Evolutionary conservation across 2,888 invertebrate genomes (phyloP), one percentile per base, ranked within the genome.

Genomic region (Drosophila differens): DNA sequence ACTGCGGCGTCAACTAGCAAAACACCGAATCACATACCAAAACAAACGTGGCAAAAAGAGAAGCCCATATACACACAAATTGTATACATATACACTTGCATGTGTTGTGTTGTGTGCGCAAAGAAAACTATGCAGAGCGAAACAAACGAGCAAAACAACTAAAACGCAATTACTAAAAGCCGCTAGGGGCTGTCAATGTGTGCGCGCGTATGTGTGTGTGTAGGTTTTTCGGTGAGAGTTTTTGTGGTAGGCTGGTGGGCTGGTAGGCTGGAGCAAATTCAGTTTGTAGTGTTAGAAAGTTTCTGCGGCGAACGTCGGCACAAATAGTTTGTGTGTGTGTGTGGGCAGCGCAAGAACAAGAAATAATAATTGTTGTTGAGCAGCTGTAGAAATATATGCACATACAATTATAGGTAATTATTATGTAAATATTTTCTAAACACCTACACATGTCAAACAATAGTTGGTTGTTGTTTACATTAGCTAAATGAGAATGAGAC

Each of bases 61-160:
- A 65, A 60, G 51, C 51, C 64, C 49, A 47, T 66, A 63, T 32
- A 41, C 35, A 57, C n/a, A 59, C 22, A 44, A 35, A 35, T 22
- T 16, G 7, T 25, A 25, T 47, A 4, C 16, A 47, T 14, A 47
- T 22, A 16, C 0, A 16, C 22, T 16, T 47, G 59, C 10, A 16
- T 16, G 52, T 33, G 35, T 22, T 25, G 59, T 44, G 25, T 12
- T 12, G 6, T 30, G n/a, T 25, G 52, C 12, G 52, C 19, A 51
- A 49, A 39, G 55, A 61, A 78, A 85, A 82, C 79, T 87, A 85
- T 78, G 65, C 69, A 49, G 69, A 83, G 72, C 89, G 81, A 89
- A 85, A 52, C 81, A 83, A 78, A 86, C 84, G 86, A 85, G 90
- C 85, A 85, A 85, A 90, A 90, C 85, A 85, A 86, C 89, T 85